Percentiles rank a stretch among this genome's conserved stretches.
These are phyloP conservation scores for Vireo griseus DNA, from an alignment of 2,797 vertebrate genomes.

Conservation along the genomic window DNA sequence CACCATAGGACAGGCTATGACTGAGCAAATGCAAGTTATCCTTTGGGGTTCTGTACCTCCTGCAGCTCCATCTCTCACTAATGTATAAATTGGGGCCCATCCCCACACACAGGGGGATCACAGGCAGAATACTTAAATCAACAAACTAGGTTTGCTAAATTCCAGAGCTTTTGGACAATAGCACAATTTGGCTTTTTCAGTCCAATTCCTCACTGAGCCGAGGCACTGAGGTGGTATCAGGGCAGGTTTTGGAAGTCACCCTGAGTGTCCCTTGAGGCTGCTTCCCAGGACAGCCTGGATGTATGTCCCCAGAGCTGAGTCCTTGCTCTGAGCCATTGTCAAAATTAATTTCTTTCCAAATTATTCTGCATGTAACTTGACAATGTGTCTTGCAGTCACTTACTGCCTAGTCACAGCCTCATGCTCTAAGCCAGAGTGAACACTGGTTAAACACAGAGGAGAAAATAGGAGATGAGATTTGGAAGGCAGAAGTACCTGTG, in stretches of 20 bases:
- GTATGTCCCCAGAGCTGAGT: background rate
- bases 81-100: rapidly evolving
- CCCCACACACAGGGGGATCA: rapidly evolving
- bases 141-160: background rate
- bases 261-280: background rate
- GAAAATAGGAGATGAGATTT: background rate
- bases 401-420: background rate
- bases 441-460: background rate
- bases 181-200: background rate
- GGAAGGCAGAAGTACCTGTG: background rate
- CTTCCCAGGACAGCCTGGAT: background rate
- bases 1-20: background rate
- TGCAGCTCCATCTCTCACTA: background rate
- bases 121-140: background rate
- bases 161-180: background rate
- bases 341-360: background rate
- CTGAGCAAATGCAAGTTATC: background rate
- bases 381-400: background rate
- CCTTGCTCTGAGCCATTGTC: background rate
- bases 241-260: background rate
- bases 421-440: background rate
- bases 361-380: background rate
- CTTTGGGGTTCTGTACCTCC: background rate
- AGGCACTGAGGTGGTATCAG: background rate
- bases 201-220: background rate